These are phyloP conservation scores for Rhagoletis pomonella DNA, from an alignment of 1,140 invertebrate genomes.

Conservation along the genomic window DNA sequence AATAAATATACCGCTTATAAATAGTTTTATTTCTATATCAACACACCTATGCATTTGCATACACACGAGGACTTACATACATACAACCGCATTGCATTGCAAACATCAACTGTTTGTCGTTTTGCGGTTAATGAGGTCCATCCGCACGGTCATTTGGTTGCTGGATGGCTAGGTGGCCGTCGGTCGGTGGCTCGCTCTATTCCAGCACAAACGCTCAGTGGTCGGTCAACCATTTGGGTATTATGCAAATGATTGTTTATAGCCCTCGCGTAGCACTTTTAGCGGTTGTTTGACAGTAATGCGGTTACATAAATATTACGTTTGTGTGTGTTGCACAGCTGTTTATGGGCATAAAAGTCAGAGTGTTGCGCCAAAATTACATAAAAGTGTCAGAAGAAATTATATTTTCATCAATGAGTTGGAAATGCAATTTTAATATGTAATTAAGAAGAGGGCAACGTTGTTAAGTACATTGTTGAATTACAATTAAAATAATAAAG, in stretches of 20 bases:
- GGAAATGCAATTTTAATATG: constrained; percentile 11
- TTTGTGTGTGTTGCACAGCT: background rate
- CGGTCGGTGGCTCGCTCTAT: background rate
- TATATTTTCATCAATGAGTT: constrained; percentile 17
- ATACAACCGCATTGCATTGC: constrained; percentile 6
- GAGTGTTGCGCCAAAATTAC: background rate
- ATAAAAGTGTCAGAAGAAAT: constrained; percentile 11
- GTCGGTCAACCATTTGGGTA: background rate
- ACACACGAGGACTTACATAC: background rate
- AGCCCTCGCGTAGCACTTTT: background rate
- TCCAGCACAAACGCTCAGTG: background rate
- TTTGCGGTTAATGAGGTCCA: constrained; percentile 41
- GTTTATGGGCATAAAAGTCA: background rate
- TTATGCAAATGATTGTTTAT: constrained; percentile 49
- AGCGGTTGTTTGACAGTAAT: constrained; percentile 9
- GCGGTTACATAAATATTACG: constrained; percentile 7
- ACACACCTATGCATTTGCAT: background rate
- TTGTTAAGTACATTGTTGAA: background rate
- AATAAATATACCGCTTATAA: background rate
- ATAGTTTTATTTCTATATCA: background rate
- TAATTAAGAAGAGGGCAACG: background rate
- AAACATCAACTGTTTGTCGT: constrained; percentile 42
- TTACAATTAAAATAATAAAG: background rate
- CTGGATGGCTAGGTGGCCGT: background rate
- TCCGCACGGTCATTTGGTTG: background rate